phyloP scores from a whole-genome alignment of 2,888 invertebrate species.

The Julus scanicus region DNA sequence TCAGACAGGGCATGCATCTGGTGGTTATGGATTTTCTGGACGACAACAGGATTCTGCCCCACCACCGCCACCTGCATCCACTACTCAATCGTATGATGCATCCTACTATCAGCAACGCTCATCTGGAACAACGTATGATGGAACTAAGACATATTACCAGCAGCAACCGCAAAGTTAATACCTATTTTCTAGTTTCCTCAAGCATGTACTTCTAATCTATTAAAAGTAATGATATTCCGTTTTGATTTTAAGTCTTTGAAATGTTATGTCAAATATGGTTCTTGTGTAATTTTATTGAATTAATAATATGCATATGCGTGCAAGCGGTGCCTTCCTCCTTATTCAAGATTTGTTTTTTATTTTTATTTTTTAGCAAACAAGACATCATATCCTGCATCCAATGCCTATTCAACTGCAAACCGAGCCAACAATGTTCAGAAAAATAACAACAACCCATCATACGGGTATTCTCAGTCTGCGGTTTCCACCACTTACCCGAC shows the following conservation, averaged over 20 bases:
- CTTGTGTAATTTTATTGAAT: too few relatives aligned
- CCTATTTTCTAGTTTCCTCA: background rate
- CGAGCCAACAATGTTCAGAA: slow-evolving; percentile 63
- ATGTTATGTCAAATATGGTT: too few relatives aligned
- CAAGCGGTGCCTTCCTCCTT: background rate
- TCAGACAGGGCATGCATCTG: slow-evolving; percentile 75
- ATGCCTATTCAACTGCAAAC: slow-evolving; percentile 62
- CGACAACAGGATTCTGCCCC: slow-evolving; percentile 57
- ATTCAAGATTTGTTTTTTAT: background rate
- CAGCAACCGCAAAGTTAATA: slow-evolving; percentile 76
- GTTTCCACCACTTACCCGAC: slow-evolving; percentile 59
- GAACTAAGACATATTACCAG: slow-evolving; percentile 85
- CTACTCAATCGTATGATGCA: slow-evolving; percentile 58
- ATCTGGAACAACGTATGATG: slow-evolving; percentile 74
- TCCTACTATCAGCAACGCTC: slow-evolving; percentile 47
- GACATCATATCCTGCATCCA: slow-evolving; percentile 63
- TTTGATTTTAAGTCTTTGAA: too few relatives aligned
- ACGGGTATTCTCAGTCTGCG: slow-evolving; percentile 59
- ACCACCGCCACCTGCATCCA: slow-evolving; percentile 59
- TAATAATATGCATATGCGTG: too few relatives aligned
- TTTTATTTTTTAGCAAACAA: slow-evolving; percentile 61
- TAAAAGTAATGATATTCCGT: too few relatives aligned
- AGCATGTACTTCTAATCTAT: too few relatives aligned
- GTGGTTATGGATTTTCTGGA: slow-evolving; percentile 58
- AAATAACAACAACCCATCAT: slow-evolving; percentile 60